phyloP scores from a whole-genome alignment of 2,113 vertebrate species.

The Prionailurus bengalensis region DNA sequence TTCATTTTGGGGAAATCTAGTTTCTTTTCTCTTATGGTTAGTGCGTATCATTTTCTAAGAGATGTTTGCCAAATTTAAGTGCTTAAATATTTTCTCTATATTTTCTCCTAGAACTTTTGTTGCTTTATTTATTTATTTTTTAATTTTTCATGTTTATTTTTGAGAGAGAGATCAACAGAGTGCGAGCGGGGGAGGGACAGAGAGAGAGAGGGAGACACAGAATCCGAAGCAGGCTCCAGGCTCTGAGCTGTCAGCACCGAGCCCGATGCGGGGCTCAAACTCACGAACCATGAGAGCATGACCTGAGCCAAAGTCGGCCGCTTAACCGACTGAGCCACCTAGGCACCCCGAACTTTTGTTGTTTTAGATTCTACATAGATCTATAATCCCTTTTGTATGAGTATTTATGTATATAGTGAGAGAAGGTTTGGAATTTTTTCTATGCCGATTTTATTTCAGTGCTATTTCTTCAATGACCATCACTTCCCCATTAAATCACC shows the following conservation, averaged over 20 bases:
- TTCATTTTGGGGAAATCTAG: background rate
- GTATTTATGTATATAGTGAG: background rate
- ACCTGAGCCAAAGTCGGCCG: too few relatives aligned
- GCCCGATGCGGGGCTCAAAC: too few relatives aligned
- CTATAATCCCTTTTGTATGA: background rate
- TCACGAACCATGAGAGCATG: too few relatives aligned
- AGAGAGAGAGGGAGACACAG: too few relatives aligned
- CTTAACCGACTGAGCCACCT: too few relatives aligned
- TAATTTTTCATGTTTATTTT: too few relatives aligned
- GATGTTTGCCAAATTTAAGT: background rate
- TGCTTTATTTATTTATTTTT: background rate
- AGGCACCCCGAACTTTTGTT: background rate
- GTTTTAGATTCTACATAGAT: background rate
- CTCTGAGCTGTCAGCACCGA: too few relatives aligned
- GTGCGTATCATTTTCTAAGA: background rate
- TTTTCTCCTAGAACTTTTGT: slow-evolving; percentile 16
- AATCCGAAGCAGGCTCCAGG: too few relatives aligned
- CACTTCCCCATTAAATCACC: background rate
- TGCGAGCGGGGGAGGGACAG: too few relatives aligned
- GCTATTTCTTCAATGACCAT: background rate
- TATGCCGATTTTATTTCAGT: background rate
- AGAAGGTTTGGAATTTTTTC: background rate
- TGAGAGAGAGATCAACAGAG: too few relatives aligned
- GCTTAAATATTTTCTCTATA: background rate
- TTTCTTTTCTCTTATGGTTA: background rate